Conservation (phyloP, 2,797 vertebrate species). For the Notolabrus celidotus region DNA sequence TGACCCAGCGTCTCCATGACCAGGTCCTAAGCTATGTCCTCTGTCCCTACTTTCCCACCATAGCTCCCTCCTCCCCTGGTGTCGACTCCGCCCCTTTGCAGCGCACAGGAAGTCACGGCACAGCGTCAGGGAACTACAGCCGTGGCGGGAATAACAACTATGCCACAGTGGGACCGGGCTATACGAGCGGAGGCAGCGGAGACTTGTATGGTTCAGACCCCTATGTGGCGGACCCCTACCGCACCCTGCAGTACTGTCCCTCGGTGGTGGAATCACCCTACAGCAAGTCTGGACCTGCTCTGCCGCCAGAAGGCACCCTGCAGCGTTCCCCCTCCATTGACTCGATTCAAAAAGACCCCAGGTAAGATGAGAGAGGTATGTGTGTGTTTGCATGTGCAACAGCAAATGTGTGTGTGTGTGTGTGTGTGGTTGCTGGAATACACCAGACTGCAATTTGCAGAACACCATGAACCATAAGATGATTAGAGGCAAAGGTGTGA, state of each 20-base stretch:
- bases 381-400: constrained; percentile 24
- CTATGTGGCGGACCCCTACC: constrained; percentile 92
- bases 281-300: constrained; percentile 98
- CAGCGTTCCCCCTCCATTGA: constrained; percentile 98
- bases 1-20: constrained; percentile 93
- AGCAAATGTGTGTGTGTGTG: constrained; percentile 15
- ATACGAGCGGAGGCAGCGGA: constrained; percentile 71
- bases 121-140: constrained; percentile 90
- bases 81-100: constrained; percentile 99
- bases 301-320: constrained; percentile 96
- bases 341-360: constrained; percentile 99
- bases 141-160: constrained; percentile 92
- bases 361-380: constrained; percentile 84
- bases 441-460: background rate
- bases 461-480: background rate
- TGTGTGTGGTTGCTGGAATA: constrained; percentile 9
- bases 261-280: constrained; percentile 98
- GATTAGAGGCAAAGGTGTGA: background rate
- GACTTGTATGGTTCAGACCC: constrained; percentile 81
- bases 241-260: constrained; percentile 98
- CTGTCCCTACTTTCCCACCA: constrained; percentile 97
- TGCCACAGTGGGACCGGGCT: constrained; percentile 88
- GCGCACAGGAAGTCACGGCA: constrained; percentile 95
- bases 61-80: constrained; percentile 99
- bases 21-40: constrained; percentile 98